Percentiles rank a stretch among this genome's conserved stretches.
These are phyloP conservation scores for Lycodopsis pacificus DNA, from an alignment of 2,797 vertebrate genomes.

Conservation along the genomic window DNA sequence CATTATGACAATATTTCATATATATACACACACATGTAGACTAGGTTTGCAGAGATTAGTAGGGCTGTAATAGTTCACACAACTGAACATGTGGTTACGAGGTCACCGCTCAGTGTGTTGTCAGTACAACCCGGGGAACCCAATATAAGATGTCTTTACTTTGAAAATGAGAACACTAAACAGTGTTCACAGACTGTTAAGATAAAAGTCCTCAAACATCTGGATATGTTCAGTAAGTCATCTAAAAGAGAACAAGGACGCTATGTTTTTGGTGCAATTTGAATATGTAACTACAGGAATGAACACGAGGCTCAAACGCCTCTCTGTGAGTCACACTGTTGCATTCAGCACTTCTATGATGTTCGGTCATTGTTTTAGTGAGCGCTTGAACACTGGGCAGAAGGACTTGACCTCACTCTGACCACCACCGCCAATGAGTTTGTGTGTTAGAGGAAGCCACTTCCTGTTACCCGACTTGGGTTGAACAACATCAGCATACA, in stretches of 20 bases:
- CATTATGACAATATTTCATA: background rate
- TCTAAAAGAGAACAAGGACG: background rate
- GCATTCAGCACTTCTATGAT: background rate
- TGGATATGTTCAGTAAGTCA: conserved; percentile 2
- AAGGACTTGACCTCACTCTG: background rate
- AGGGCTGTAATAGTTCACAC: background rate
- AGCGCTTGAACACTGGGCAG: conserved; percentile 2
- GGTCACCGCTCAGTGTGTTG: background rate
- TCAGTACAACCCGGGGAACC: background rate
- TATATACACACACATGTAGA: background rate
- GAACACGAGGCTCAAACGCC: background rate
- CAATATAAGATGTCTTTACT: background rate
- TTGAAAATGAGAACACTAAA: conserved; percentile 3
- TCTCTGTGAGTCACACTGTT: conserved; percentile 2
- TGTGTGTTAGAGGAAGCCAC: background rate
- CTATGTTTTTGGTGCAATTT: background rate
- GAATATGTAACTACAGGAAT: background rate
- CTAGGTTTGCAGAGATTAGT: background rate
- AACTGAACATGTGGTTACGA: background rate
- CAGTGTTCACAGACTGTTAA: background rate
- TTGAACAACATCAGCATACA: background rate
- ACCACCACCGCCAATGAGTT: background rate
- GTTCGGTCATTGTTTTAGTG: conserved; percentile 15
- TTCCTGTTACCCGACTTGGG: background rate
- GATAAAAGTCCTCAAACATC: background rate